Evolutionary conservation across 2,888 invertebrate genomes (phyloP), one percentile per base, ranked within the genome.

Genomic region (Agriopis leucophaearia): DNA sequence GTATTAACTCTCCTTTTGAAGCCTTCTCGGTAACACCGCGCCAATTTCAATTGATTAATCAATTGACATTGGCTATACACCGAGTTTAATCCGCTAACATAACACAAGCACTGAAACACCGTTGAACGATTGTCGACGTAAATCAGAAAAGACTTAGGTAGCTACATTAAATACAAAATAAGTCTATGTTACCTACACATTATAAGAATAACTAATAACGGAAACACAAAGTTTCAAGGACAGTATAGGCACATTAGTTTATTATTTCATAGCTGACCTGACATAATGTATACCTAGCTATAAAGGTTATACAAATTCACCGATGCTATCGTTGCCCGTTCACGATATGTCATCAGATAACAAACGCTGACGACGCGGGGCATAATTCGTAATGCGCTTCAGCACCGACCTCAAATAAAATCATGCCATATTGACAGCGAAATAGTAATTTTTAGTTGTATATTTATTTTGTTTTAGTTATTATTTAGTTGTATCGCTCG

Each of bases 311-410:
- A 69, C 68, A 68, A 66, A 69, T 68, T 35, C 66, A 55, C 54
- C 55, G 74, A 72, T 74, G 51, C 44, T 74, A 74, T 74, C 74
- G 40, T 42, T 4, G 38, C 27, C 18, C 45, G 54, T 64, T 38
- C 50, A 62, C 47, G 9, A 50, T 67, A 50, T 68, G 51, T 69
- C 56, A 64, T 60, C 64, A 64, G 60, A 69, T 69, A 69, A 60
- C 59, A 42, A 54, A 56, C 27, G 52, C 50, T 55, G 68, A 60
- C 64, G 64, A 60, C 60, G n/a, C n/a, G n/a, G 51, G 15, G 18
- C 45, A 6, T 52, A 63, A 50, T 36, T 27, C 4, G 51, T 15
- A 47, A 16, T 36, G 59, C 27, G 52, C 50, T 63, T 55, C n/a
- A 10, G n/a, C 45, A 54, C 40, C 51, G 66, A 66, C 56, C 55